Evolutionary conservation across 2,888 invertebrate species (phyloP), one percentile per base, ranked within the genome.

Genomic region (Callyntrura sp.): DNA sequence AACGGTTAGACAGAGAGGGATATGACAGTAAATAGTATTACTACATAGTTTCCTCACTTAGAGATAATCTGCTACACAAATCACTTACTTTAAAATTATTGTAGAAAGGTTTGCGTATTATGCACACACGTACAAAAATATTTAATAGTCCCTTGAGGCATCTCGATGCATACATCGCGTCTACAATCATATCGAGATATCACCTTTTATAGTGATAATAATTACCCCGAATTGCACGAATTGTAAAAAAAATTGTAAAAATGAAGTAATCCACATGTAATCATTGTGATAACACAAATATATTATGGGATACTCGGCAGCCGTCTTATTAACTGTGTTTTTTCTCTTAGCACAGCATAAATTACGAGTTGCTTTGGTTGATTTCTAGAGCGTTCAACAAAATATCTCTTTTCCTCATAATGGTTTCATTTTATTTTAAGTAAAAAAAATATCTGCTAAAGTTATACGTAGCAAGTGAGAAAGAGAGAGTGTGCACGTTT

Each of bases 281-380:
- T 23, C 25, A 55, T 35, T 6, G 3, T 35, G 35, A 35, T 51
- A 55, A n/a, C 68, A 35, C 28, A 55, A 55, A 14, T 55, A 78
- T 78, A 55, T 78, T 78, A 78, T 55, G 78, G 51, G 51, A n/a
- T 28, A 78, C 28, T 78, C n/a, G n/a, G 17, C 28, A 25, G 17
- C 55, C 14, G 28, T 55, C 23, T 55, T 78, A 28, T 62, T 60
- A 60, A 81, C 81, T 60, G 62, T n/a, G 23, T 4, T 81, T 60
- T 81, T 81, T 20, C 81, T 43, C 62, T 81, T 81, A 81, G 45
- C 81, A 81, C 62, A 62, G 45, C 45, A 60, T 81, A 45, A 81
- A 45, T 60, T 62, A 60, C 81, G 11, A 79, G 35, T 45, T 81
- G 20, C 62, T 55, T 81, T 81, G 35, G 28, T 60, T 81, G 81